Evolutionary conservation across 2,113 vertebrate genomes (phyloP).

Genomic region (Diphyllodes magnificus): DNA sequence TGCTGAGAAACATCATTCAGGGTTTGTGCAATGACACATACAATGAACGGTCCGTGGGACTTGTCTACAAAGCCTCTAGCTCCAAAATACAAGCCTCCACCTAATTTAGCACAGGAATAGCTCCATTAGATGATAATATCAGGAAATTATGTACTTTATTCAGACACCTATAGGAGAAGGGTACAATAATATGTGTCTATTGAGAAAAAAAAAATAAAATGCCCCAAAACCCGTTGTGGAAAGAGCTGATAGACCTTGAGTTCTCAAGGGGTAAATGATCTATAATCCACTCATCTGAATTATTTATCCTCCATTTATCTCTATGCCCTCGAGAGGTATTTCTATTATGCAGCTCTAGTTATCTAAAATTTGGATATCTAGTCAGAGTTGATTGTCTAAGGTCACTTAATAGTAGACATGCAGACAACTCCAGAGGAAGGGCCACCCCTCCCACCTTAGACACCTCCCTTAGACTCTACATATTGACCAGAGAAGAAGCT

Average conservation of each 20-base stretch:
- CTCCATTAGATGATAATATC: background rate
- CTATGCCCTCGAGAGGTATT: background rate
- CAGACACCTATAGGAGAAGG: background rate
- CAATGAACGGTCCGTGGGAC: accelerated
- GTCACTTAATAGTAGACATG: background rate
- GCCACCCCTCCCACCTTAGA: background rate
- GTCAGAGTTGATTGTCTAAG: background rate
- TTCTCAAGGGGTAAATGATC: background rate
- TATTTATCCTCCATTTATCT: background rate
- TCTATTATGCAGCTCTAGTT: background rate
- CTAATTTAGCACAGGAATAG: background rate
- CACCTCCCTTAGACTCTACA: background rate
- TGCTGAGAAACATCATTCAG: background rate
- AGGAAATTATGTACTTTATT: background rate
- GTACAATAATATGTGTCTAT: background rate
- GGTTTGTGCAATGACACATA: background rate
- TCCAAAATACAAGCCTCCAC: background rate
- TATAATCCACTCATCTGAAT: background rate
- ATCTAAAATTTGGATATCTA: background rate
- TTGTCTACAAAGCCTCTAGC: background rate
- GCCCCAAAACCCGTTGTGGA: background rate
- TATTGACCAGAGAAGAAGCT: background rate
- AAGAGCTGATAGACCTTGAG: background rate
- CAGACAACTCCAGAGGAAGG: background rate
- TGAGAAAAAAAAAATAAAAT: background rate